Percentiles rank a stretch among this genome's conserved stretches.
Evolutionary conservation across 2,888 invertebrate genomes (phyloP).

Genomic region (Drosophila histrio): DNA sequence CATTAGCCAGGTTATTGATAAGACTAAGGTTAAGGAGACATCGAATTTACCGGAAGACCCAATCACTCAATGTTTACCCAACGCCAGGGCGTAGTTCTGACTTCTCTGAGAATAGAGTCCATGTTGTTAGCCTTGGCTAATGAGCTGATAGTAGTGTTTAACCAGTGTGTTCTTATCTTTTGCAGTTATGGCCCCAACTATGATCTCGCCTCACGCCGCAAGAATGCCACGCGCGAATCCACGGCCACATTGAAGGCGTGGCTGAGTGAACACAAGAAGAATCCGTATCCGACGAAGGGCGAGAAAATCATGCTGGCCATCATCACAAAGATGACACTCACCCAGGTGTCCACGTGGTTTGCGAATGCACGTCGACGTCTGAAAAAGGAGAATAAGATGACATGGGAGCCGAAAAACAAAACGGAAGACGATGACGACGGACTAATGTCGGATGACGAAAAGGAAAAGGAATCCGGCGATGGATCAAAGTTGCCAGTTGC

Average conservation of each 20-base stretch:
- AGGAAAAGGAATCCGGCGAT: conserved; percentile 90
- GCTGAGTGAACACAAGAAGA: conserved; percentile 98
- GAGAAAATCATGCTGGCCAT: conserved; percentile 98
- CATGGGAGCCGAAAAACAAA: conserved; percentile 97
- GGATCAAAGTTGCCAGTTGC: conserved; percentile 86
- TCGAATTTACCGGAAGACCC: conserved; percentile 46
- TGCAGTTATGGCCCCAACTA: conserved; percentile 95
- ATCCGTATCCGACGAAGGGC: conserved; percentile 97
- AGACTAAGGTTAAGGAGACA: conserved; percentile 3
- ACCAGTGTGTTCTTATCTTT: conserved; percentile 5
- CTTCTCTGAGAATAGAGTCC: conserved; percentile 1
- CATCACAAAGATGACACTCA: conserved; percentile 97
- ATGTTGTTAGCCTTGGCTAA: conserved; percentile 18
- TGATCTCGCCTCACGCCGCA: conserved; percentile 96
- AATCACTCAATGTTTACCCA: conserved; percentile 35
- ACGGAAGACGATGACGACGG: conserved; percentile 94
- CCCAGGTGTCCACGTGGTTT: conserved; percentile 98
- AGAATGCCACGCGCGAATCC: conserved; percentile 98
- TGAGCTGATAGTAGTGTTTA: conserved; percentile 6
- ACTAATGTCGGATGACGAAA: conserved; percentile 93
- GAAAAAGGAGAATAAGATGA: conserved; percentile 99
- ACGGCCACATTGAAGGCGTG: conserved; percentile 98
- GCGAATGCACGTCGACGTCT: conserved; percentile 96
- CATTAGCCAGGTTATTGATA: conserved; percentile 40
- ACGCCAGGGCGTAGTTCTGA: conserved; percentile 30